phyloP scores from a whole-genome alignment of 1,140 invertebrate genomes.

The Pseudomyrmex cubaensis region DNA sequence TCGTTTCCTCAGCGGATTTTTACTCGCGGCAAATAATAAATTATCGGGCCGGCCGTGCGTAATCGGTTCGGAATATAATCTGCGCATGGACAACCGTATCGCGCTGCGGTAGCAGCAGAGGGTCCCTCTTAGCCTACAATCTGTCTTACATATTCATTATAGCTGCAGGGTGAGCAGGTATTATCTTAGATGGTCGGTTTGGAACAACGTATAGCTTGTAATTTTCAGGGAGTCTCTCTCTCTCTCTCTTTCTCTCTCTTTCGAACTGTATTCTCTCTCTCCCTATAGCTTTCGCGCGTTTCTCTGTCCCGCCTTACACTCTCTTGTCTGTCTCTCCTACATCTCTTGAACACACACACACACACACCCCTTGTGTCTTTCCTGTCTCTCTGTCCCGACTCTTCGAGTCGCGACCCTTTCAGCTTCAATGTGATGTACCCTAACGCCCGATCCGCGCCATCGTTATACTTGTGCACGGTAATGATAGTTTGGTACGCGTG shows the following conservation, averaged over 20 bases:
- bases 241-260: constrained; percentile 64
- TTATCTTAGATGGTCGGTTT: constrained; percentile 85
- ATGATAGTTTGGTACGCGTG: constrained; percentile 66
- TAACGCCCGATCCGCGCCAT: constrained; percentile 20
- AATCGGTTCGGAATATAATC: constrained; percentile 79
- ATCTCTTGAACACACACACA: neutral
- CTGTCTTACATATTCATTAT: constrained; percentile 86
- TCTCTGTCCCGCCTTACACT: constrained; percentile 11
- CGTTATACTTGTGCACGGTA: constrained; percentile 55
- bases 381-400: constrained; percentile 40
- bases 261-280: constrained; percentile 65
- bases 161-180: constrained; percentile 84
- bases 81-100: constrained; percentile 80
- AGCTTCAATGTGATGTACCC: constrained; percentile 17
- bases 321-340: constrained; percentile 30
- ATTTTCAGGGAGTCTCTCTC: constrained; percentile 82
- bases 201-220: constrained; percentile 84
- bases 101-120: constrained; percentile 83
- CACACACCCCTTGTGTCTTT: constrained; percentile 23
- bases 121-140: constrained; percentile 85
- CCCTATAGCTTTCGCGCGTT: constrained; percentile 23
- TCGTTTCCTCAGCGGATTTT: constrained; percentile 72
- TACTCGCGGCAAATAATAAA: constrained; percentile 76
- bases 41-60: constrained; percentile 74
- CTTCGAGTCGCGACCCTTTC: constrained; percentile 44